These are phyloP conservation scores for Sapayoa aenigma DNA, from an alignment of 2,113 vertebrate species.

Conservation along the genomic window DNA sequence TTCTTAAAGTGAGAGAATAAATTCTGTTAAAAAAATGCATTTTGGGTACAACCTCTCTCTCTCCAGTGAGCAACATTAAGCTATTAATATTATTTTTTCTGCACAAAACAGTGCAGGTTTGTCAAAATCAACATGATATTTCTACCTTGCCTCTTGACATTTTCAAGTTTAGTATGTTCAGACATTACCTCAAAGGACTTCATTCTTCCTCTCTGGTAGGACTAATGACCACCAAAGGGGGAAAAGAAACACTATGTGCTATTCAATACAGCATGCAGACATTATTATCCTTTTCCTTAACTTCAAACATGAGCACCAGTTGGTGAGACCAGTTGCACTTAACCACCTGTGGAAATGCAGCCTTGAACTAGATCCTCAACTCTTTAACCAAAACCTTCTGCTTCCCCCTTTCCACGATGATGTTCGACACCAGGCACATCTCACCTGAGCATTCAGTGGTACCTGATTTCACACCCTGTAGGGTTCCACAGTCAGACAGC, in stretches of 20 bases:
- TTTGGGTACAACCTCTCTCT: background rate
- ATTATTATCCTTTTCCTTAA: background rate
- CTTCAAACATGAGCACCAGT: background rate
- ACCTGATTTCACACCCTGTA: background rate
- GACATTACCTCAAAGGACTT: background rate
- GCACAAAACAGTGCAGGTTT: background rate
- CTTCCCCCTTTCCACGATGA: background rate
- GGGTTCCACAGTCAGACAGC: background rate
- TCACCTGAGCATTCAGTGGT: background rate
- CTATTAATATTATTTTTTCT: background rate
- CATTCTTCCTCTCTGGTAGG: background rate
- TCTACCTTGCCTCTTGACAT: constrained; percentile 11
- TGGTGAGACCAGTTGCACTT: background rate
- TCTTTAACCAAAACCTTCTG: background rate
- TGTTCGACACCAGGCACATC: background rate
- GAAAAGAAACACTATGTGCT: background rate
- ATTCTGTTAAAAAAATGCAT: background rate
- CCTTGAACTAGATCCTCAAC: background rate
- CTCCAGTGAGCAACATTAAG: background rate
- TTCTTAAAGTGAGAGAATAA: background rate
- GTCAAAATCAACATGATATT: background rate
- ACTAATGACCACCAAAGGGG: background rate
- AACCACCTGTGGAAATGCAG: background rate
- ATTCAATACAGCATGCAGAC: background rate
- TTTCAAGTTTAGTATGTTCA: constrained; percentile 9